These are phyloP conservation scores for Nycticryphes semicollaris DNA, from an alignment of 2,113 vertebrate species.

Conservation along the genomic window DNA sequence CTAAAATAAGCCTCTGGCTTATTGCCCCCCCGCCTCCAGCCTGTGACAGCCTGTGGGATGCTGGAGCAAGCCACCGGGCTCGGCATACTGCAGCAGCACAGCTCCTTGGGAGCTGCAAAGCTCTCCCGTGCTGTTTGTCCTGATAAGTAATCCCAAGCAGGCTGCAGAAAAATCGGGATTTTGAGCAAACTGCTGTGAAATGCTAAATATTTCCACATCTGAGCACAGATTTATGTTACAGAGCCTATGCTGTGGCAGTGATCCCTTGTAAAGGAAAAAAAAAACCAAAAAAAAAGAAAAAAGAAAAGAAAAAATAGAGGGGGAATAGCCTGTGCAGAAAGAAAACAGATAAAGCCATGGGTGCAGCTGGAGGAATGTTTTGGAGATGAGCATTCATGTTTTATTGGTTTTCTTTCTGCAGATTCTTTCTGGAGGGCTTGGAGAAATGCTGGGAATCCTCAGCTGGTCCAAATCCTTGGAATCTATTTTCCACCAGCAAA, in stretches of 20 bases:
- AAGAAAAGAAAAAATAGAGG: fast-evolving
- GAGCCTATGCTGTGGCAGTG: neutral
- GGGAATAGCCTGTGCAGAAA: neutral
- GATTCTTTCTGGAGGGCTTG: neutral
- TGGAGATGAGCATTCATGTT: neutral
- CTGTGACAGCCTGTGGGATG: neutral
- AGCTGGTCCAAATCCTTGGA: neutral
- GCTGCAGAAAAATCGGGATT: neutral
- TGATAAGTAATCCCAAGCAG: neutral
- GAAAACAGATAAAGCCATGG: neutral
- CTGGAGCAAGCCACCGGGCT: neutral
- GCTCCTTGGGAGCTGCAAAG: neutral
- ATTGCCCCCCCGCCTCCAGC: neutral
- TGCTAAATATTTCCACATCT: neutral
- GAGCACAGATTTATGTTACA: neutral
- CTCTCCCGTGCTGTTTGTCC: neutral
- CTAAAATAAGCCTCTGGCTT: neutral
- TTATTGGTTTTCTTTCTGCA: neutral
- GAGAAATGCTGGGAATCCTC: neutral
- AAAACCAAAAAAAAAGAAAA: neutral
- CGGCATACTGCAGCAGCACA: neutral
- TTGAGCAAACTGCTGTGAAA: neutral
- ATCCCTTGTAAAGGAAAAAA: neutral
- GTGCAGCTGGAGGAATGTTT: slow-evolving; percentile 14
- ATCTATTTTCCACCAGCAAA: neutral